phyloP scores from a whole-genome alignment of 2,888 invertebrate species.

The Ormyrus rosae region DNA sequence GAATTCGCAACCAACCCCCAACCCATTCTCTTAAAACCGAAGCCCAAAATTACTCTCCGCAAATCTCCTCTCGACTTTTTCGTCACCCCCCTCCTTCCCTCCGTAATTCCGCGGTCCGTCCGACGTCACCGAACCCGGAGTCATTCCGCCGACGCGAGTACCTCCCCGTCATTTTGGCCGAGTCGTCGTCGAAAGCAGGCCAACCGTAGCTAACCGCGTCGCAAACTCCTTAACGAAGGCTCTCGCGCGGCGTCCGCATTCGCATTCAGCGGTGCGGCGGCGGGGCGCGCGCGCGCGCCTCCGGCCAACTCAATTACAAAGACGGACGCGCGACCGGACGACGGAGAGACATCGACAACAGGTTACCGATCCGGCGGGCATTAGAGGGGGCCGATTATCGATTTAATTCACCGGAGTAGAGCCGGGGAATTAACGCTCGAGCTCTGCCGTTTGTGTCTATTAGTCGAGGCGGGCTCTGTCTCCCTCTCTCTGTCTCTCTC shows the following conservation, averaged over 20 bases:
- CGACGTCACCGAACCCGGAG: too few relatives aligned
- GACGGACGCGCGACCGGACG: conserved; percentile 51
- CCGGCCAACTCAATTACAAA: neutral
- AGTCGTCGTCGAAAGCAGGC: conserved; percentile 5
- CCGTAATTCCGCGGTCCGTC: too few relatives aligned
- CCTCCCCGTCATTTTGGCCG: neutral
- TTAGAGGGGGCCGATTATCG: conserved; percentile 7
- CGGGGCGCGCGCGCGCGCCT: conserved; percentile 53
- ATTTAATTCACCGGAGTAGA: conserved; percentile 15
- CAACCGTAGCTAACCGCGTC: conserved; percentile 30
- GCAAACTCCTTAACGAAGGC: conserved; percentile 46
- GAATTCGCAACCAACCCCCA: too few relatives aligned
- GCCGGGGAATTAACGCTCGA: conserved; percentile 10
- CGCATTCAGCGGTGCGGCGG: neutral
- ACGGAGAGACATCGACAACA: conserved; percentile 48
- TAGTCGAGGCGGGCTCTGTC: neutral
- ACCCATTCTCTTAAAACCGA: too few relatives aligned
- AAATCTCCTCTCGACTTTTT: too few relatives aligned
- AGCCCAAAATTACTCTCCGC: too few relatives aligned
- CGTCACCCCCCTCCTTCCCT: too few relatives aligned
- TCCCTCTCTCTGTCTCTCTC: too few relatives aligned
- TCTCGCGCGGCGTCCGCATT: neutral
- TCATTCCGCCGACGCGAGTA: too few relatives aligned
- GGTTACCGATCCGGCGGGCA: neutral
- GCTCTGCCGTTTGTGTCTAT: neutral